phyloP scores from a whole-genome alignment of 2,113 vertebrate species.

The Capricornis sumatraensis region DNA sequence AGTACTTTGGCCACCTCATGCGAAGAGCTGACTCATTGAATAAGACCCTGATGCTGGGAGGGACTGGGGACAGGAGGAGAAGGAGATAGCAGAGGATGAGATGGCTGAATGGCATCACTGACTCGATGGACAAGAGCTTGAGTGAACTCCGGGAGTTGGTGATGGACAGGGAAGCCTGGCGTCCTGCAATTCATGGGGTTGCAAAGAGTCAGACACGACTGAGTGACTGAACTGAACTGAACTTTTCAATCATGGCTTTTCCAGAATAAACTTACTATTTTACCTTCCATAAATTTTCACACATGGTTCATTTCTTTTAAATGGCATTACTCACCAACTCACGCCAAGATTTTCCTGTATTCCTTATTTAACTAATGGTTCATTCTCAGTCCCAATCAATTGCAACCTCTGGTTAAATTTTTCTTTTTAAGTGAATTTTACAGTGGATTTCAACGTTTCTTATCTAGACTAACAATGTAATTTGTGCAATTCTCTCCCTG shows the following conservation, averaged over 20 bases:
- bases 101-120: too few relatives aligned
- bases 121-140: accelerated
- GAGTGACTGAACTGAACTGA: too few relatives aligned
- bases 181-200: too few relatives aligned
- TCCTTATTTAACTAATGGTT: neutral
- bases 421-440: neutral
- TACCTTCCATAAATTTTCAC: neutral
- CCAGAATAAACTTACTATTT: neutral
- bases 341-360: neutral
- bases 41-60: too few relatives aligned
- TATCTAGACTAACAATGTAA: neutral
- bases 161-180: too few relatives aligned
- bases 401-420: neutral
- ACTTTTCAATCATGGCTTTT: neutral
- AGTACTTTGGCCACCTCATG: too few relatives aligned
- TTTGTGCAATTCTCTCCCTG: neutral
- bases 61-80: too few relatives aligned
- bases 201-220: too few relatives aligned
- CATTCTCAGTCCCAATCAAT: neutral
- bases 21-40: too few relatives aligned
- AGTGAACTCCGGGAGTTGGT: too few relatives aligned
- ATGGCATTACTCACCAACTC: neutral
- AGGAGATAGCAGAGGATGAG: too few relatives aligned
- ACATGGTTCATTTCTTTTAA: neutral
- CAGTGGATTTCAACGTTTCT: neutral